A percentile compares a stretch with the other conserved stretches of the same genome.
phyloP scores from a whole-genome alignment of 2,113 vertebrate species.

The Nestor notabilis region DNA sequence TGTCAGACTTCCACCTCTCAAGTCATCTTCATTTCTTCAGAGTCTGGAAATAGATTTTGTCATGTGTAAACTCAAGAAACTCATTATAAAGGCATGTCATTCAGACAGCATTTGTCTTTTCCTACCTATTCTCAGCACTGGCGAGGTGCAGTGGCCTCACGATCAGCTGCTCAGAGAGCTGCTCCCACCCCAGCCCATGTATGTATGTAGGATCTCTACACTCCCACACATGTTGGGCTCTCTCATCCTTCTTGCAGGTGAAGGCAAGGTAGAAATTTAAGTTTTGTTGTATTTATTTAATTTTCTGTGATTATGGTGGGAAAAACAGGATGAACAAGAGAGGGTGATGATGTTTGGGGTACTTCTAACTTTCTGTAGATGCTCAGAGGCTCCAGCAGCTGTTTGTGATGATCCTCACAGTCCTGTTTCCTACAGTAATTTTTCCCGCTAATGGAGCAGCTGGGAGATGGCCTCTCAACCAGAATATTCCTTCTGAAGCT shows the following conservation, averaged over 20 bases:
- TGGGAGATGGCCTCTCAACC: not conserved
- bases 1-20: not conserved
- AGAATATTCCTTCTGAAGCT: not conserved
- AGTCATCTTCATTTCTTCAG: not conserved
- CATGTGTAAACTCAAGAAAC: not conserved
- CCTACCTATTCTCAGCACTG: not conserved
- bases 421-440: not conserved
- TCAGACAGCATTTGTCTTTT: not conserved
- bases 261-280: not conserved
- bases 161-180: not conserved
- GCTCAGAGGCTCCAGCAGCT: not conserved
- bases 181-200: not conserved
- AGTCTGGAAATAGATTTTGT: not conserved
- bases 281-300: not conserved
- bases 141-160: not conserved
- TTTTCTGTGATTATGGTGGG: not conserved
- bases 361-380: not conserved
- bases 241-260: not conserved
- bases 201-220: not conserved
- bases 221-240: not conserved
- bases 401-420: not conserved
- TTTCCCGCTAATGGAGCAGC: not conserved
- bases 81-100: not conserved
- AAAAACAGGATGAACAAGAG: not conserved
- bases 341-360: not conserved